phyloP scores from a whole-genome alignment of 2,797 vertebrate genomes.

The Thalassophryne amazonica region DNA sequence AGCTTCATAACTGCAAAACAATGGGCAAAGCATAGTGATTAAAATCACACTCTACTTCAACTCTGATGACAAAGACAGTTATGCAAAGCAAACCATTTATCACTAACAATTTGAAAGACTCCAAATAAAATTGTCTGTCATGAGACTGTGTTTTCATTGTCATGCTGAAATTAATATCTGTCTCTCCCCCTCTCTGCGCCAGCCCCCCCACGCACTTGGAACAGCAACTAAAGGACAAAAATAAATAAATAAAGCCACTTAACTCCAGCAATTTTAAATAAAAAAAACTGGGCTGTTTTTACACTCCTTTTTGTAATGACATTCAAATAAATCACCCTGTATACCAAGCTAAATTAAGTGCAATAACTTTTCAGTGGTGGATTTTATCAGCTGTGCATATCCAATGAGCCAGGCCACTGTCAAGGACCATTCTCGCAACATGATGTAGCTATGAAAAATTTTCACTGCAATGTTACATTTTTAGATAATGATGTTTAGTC shows the following conservation, averaged over 20 bases:
- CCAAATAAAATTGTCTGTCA: slow-evolving; percentile 30
- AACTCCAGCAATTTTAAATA: slow-evolving; percentile 11
- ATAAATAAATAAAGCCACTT: neutral
- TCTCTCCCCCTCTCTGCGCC: slow-evolving; percentile 2
- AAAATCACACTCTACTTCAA: slow-evolving; percentile 14
- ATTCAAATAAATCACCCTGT: slow-evolving; percentile 49
- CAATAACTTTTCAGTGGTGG: slow-evolving; percentile 40
- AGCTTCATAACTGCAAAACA: slow-evolving; percentile 9
- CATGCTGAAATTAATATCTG: slow-evolving; percentile 27
- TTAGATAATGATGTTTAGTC: slow-evolving; percentile 47
- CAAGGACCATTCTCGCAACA: slow-evolving; percentile 47
- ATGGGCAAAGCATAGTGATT: slow-evolving; percentile 12
- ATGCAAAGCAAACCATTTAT: slow-evolving; percentile 33
- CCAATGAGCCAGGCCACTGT: slow-evolving; percentile 30
- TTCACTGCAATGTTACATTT: slow-evolving; percentile 31
- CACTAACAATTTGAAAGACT: slow-evolving; percentile 21
- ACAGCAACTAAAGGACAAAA: slow-evolving; percentile 28
- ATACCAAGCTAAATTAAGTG: slow-evolving; percentile 41
- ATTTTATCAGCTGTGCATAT: slow-evolving; percentile 44
- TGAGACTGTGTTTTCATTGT: slow-evolving; percentile 34
- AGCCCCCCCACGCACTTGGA: too few relatives aligned
- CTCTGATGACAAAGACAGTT: slow-evolving; percentile 33
- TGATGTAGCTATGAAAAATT: slow-evolving; percentile 40
- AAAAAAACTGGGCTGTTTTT: slow-evolving; percentile 6
- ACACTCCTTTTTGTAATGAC: slow-evolving; percentile 32